Evolutionary conservation across 2,113 vertebrate genomes (phyloP), one percentile per base, ranked within the genome.

Genomic region (Echinops telfairi): DNA sequence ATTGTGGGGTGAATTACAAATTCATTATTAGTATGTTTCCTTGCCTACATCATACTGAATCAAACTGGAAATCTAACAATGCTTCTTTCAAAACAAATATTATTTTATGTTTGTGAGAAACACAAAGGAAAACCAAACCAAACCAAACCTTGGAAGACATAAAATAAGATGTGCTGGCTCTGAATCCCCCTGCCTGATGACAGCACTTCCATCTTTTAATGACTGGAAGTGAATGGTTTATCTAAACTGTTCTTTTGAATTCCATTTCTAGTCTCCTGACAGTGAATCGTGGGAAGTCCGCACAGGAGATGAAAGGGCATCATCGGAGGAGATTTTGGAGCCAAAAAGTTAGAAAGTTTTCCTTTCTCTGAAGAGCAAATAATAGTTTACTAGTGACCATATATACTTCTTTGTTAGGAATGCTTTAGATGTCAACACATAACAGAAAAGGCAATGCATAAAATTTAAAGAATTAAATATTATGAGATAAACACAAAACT

Each of bases 241-340:
- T 97, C 96, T 97, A 97, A 96, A 97, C 97, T 97, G 96, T 97
- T 97, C 95, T 97, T 96, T 98, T 98, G 91, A 14, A 98, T 98
- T 97, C 97, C 95, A 90, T 95, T 97, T 96, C 96, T 97, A 97
- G 97, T 94, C 94, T 97, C 97, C 96, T 94, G 96, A 95, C 96
- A 97, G 95, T 97, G 11, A 85, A 53, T 6, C 73, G 20, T 85
- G 11, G 40, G 12, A 83, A 29, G 1, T 89, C 33, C 64, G 1
- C n/a, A 36, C 70, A 47, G 8, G 27, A 11, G 23, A 22, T 43
- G 6, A 64, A 6, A 60, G 15, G 76, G 0, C 36, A 6, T n/a
- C 1, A 23, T 7, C 91, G 38, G n/a, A 80, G 33, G 23, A 85
- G 66, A 94, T 87, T 53, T 91, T 22, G 10, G 57, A 10, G 17